phyloP scores from a whole-genome alignment of 2,113 vertebrate genomes.

The Anarhynchus alexandrinus region DNA sequence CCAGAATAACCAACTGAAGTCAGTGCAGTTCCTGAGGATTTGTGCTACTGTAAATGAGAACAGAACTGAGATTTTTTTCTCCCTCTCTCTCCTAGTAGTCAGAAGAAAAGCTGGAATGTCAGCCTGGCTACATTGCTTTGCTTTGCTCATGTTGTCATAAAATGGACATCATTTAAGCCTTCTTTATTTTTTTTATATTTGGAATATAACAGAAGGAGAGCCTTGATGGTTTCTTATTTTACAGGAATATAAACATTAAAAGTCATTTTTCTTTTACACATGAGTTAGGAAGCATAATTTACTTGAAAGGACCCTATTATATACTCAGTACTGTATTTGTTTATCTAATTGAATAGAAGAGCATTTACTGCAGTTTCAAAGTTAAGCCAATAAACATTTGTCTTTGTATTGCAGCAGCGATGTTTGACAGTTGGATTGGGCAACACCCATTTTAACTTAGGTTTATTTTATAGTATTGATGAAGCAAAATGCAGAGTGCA shows the following conservation, averaged over 20 bases:
- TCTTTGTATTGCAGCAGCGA: background rate
- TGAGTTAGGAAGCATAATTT: conserved; percentile 62
- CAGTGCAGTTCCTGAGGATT: conserved; percentile 47
- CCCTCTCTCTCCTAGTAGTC: background rate
- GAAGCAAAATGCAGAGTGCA: background rate
- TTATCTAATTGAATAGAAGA: conserved; percentile 63
- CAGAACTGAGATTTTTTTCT: background rate
- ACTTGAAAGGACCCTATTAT: conserved; percentile 63
- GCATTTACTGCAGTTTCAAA: conserved; percentile 61
- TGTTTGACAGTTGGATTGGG: conserved; percentile 49
- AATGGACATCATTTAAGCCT: background rate
- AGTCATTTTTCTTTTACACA: conserved; percentile 51
- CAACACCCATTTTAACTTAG: conserved; percentile 32
- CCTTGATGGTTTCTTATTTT: conserved; percentile 50
- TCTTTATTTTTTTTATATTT: background rate
- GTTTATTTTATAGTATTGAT: conserved; percentile 26
- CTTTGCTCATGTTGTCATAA: background rate
- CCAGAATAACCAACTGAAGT: conserved; percentile 17
- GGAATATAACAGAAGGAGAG: background rate
- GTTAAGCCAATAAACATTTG: conserved; percentile 58
- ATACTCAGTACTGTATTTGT: conserved; percentile 52
- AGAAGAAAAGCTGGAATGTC: conserved; percentile 22
- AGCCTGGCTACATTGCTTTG: background rate
- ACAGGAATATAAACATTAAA: conserved; percentile 48
- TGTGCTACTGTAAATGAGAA: conserved; percentile 53